These are phyloP conservation scores for Pelvicachromis taeniatus DNA, from an alignment of 2,113 vertebrate species.

Conservation along the genomic window DNA sequence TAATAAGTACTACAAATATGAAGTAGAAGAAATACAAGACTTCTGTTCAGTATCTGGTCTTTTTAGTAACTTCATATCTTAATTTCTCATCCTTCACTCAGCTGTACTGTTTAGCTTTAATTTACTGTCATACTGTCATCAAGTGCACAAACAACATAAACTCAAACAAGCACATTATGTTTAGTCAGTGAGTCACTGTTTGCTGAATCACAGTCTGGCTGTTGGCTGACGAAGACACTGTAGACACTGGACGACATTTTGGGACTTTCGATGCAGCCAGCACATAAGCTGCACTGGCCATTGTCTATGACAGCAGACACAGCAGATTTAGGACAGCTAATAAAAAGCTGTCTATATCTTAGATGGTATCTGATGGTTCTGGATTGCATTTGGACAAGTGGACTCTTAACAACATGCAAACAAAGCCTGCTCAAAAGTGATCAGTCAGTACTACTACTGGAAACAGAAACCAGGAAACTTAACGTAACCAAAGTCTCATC, in stretches of 20 bases:
- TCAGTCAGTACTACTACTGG: background rate
- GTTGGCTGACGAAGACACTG: background rate
- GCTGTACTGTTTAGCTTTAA: background rate
- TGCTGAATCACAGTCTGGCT: background rate
- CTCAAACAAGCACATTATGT: background rate
- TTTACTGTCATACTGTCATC: background rate
- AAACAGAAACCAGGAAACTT: background rate
- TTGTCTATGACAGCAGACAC: background rate
- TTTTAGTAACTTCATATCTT: background rate
- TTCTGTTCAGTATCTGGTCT: background rate
- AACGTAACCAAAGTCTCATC: background rate
- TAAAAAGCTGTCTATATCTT: no score
- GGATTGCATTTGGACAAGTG: background rate
- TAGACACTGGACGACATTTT: background rate
- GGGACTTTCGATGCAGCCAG: background rate
- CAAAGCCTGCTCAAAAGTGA: background rate
- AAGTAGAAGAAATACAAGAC: background rate
- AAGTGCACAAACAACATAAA: background rate
- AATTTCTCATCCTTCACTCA: background rate
- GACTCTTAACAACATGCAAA: background rate
- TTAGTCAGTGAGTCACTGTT: background rate
- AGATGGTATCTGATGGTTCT: background rate
- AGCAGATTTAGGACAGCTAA: background rate
- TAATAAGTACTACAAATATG: slow-evolving; percentile 85
- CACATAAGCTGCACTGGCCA: fast-evolving